Conservation (phyloP, 2,888 invertebrate genomes). For the Meandrusa payeni region DNA sequence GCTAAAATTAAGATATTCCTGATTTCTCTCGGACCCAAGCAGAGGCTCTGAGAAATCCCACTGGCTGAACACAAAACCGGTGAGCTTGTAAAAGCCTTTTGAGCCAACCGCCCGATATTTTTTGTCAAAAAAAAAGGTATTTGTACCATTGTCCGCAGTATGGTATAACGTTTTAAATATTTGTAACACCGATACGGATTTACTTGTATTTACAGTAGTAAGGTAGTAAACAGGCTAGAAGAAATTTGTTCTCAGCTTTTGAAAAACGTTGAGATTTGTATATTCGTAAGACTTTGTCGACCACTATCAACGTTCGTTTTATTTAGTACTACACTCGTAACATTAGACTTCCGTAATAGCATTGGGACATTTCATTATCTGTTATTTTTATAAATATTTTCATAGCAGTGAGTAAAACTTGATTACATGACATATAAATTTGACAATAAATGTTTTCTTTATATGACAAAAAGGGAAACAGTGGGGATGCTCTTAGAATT, state of each 20-base stretch:
- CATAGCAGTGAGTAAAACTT: slow-evolving; percentile 41
- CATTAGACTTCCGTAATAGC: slow-evolving; percentile 44
- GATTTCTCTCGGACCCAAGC: too few species aligned
- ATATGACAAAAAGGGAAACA: slow-evolving; percentile 72
- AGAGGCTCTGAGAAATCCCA: too few species aligned
- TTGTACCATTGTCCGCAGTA: slow-evolving; percentile 47
- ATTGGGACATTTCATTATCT: slow-evolving; percentile 50
- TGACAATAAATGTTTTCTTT: slow-evolving; percentile 66
- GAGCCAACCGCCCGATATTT: too few species aligned
- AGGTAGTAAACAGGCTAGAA: slow-evolving; percentile 37
- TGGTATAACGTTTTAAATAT: slow-evolving; percentile 58
- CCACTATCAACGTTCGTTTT: slow-evolving; percentile 35
- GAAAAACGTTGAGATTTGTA: slow-evolving; percentile 40
- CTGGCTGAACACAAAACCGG: too few species aligned
- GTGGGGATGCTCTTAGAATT: slow-evolving; percentile 69
- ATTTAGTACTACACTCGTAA: slow-evolving; percentile 41
- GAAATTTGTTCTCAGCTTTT: slow-evolving; percentile 47
- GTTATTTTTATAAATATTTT: slow-evolving; percentile 40
- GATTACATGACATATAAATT: slow-evolving; percentile 60
- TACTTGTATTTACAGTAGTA: slow-evolving; percentile 35
- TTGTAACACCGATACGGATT: slow-evolving; percentile 52
- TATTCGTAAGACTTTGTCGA: slow-evolving; percentile 37
- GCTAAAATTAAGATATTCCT: too few species aligned
- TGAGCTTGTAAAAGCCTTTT: too few species aligned
- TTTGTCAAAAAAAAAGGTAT: too few species aligned